These are phyloP conservation scores for Phaetusa simplex DNA, from an alignment of 2,113 vertebrate genomes.

Conservation along the genomic window DNA sequence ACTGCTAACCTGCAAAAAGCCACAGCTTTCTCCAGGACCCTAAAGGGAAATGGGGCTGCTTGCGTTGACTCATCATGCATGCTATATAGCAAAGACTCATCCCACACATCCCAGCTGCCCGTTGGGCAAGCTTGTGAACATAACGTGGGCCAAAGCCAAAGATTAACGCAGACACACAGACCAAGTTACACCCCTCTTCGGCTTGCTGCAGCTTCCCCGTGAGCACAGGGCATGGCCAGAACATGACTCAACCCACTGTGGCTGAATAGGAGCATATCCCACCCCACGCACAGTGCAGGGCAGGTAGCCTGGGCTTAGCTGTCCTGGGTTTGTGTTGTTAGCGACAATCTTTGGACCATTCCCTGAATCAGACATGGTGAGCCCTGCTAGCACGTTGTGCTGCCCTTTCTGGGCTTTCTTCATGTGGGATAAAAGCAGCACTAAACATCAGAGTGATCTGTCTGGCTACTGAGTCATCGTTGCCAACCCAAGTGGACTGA, in stretches of 20 bases:
- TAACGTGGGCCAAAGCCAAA: neutral
- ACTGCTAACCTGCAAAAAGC: neutral
- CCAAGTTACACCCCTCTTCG: neutral
- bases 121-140: neutral
- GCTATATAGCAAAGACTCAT: neutral
- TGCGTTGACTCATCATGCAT: neutral
- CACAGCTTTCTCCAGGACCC: neutral
- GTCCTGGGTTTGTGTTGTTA: neutral
- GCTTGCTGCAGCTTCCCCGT: neutral
- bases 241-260: neutral
- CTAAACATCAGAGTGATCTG: accelerated
- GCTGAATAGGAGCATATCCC: neutral
- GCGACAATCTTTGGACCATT: neutral
- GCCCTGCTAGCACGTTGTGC: accelerated
- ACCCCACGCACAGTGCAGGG: neutral
- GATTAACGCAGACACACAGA: neutral
- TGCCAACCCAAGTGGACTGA: neutral
- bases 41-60: neutral
- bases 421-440: neutral
- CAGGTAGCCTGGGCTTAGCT: neutral
- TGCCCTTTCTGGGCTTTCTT: neutral
- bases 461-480: neutral
- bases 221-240: neutral
- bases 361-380: accelerated
- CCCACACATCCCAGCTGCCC: neutral